These are phyloP conservation scores for Melanostoma scalare DNA, from an alignment of 2,888 invertebrate genomes.

Conservation along the genomic window DNA sequence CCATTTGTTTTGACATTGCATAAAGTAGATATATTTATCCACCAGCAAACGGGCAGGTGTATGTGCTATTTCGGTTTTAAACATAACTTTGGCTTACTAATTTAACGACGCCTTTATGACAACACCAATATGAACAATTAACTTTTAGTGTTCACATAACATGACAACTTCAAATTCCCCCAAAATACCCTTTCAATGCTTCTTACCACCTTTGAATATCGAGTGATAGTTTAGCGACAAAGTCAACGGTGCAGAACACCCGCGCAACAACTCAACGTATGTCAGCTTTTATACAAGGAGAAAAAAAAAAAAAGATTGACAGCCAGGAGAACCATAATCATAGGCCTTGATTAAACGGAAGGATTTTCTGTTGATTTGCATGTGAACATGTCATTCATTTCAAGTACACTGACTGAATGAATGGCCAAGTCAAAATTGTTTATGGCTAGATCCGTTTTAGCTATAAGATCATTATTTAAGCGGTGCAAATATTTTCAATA, in stretches of 20 bases:
- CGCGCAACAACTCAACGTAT: conserved; percentile 38
- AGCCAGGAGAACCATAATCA: conserved; percentile 35
- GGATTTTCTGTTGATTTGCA: conserved; percentile 60
- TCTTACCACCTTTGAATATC: conserved; percentile 52
- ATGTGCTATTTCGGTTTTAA: neutral
- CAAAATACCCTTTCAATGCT: conserved; percentile 23
- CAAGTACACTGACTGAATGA: neutral
- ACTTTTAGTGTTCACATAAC: conserved; percentile 47
- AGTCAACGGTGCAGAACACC: conserved; percentile 58
- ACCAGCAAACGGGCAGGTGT: conserved; percentile 45
- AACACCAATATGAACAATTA: conserved; percentile 55
- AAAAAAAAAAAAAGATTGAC: conserved; percentile 45
- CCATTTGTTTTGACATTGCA: conserved; percentile 39
- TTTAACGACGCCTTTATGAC: conserved; percentile 34
- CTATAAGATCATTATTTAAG: neutral
- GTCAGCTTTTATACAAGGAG: conserved; percentile 16
- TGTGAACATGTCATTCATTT: conserved; percentile 31
- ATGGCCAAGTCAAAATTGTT: neutral
- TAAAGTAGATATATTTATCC: neutral
- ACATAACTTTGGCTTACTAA: conserved; percentile 33
- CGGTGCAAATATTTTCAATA: neutral
- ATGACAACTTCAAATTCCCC: conserved; percentile 52
- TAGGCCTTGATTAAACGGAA: conserved; percentile 58
- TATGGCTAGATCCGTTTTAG: too few relatives aligned
- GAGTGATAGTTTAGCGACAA: conserved; percentile 70